phyloP scores from a whole-genome alignment of 1,140 invertebrate species.

The Lepeophtheirus salmonis region DNA sequence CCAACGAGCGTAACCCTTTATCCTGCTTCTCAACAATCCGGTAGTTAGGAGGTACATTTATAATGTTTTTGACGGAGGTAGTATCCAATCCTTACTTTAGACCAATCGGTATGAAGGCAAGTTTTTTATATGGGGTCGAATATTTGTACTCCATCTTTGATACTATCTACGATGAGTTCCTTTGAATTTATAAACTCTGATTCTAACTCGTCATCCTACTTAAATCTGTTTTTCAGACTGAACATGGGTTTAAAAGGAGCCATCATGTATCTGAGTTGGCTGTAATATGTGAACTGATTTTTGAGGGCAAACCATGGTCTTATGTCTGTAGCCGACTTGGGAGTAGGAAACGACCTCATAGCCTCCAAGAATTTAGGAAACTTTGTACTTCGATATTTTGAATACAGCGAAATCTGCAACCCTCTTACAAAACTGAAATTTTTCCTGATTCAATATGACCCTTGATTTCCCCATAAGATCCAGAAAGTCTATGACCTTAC shows the following conservation, averaged over 20 bases:
- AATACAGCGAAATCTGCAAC: not conserved
- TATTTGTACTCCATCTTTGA: not conserved
- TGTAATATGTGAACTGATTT: not conserved
- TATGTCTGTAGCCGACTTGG: not conserved
- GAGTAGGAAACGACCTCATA: not conserved
- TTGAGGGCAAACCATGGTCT: not conserved
- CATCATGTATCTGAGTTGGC: not conserved
- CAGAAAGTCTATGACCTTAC: not conserved
- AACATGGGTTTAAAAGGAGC: not conserved
- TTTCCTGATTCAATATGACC: not conserved
- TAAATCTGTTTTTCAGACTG: not conserved
- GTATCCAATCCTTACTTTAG: constrained; percentile 9
- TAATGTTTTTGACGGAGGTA: constrained; percentile 17
- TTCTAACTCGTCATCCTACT: not conserved
- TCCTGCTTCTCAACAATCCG: not conserved
- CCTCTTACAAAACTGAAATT: not conserved
- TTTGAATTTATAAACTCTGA: not conserved
- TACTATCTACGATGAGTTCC: not conserved
- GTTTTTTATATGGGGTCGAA: not conserved
- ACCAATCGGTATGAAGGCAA: constrained; percentile 12
- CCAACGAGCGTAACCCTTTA: not conserved
- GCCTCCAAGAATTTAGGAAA: not conserved
- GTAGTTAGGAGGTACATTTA: not conserved
- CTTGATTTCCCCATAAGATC: not conserved
- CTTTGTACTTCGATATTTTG: not conserved